These are phyloP conservation scores for Zosterops lateralis DNA, from an alignment of 2,113 vertebrate species.

Conservation along the genomic window DNA sequence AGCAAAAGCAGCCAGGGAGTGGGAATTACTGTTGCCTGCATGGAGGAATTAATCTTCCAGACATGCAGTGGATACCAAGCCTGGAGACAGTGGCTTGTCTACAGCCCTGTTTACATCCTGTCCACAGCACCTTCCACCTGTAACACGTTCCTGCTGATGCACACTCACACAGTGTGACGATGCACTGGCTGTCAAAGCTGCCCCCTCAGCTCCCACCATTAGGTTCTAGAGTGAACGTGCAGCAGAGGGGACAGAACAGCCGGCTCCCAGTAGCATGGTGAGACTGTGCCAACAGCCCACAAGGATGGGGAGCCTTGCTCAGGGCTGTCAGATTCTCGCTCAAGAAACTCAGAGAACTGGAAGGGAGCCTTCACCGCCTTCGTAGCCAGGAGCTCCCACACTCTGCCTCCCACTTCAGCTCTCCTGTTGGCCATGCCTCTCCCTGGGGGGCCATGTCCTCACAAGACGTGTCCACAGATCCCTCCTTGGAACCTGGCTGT, in stretches of 20 bases:
- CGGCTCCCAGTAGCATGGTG: not conserved
- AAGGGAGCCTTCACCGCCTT: conserved; percentile 16
- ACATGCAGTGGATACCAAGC: not conserved
- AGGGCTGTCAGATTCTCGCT: conserved; percentile 1
- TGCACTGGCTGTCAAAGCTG: not conserved
- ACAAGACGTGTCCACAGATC: not conserved
- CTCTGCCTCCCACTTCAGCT: not conserved
- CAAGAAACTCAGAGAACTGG: conserved; percentile 2
- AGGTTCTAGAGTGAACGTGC: not conserved
- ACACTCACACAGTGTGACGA: accelerated
- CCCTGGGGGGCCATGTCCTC: not conserved
- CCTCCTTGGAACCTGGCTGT: not conserved
- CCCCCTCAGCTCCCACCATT: conserved; percentile 10
- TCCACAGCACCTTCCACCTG: not conserved
- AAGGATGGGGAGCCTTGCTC: not conserved
- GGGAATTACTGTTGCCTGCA: not conserved
- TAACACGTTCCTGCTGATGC: not conserved
- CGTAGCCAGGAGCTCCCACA: not conserved
- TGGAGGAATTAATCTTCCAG: not conserved
- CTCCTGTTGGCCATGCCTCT: not conserved
- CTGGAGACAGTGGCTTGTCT: not conserved
- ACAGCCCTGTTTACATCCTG: not conserved
- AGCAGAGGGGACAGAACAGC: conserved; percentile 9
- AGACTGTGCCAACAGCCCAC: conserved; percentile 18
- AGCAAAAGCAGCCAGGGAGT: not conserved